These are phyloP conservation scores for Gerris buenoi DNA, from an alignment of 1,140 invertebrate species.

Conservation along the genomic window DNA sequence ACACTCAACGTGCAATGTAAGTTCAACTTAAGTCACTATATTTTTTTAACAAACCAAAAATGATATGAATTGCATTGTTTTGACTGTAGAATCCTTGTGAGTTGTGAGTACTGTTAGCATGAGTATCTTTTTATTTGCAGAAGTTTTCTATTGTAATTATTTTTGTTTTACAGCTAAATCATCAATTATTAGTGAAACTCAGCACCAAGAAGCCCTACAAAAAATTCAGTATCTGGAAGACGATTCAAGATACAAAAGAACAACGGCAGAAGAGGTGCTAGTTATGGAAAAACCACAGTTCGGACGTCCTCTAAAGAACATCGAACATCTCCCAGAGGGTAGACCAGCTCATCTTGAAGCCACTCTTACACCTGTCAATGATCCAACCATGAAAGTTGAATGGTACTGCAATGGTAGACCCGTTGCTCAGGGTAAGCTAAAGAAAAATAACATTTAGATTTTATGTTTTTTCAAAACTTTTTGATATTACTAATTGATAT, in stretches of 20 bases:
- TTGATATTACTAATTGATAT: slow-evolving; percentile 6
- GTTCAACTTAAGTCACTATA: slow-evolving; percentile 26
- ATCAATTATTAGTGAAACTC: slow-evolving; percentile 80
- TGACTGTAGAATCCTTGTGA: too few relatives aligned
- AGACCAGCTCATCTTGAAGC: slow-evolving; percentile 86
- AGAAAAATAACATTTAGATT: too few relatives aligned
- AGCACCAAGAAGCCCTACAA: slow-evolving; percentile 82
- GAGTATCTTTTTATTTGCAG: too few relatives aligned
- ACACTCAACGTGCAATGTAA: slow-evolving; percentile 67
- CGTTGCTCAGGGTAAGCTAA: slow-evolving; percentile 56
- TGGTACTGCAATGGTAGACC: slow-evolving; percentile 88
- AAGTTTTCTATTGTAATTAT: too few relatives aligned
- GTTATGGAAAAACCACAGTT: slow-evolving; percentile 74
- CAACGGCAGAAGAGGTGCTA: slow-evolving; percentile 51
- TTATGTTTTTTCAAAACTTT: slow-evolving; percentile 2
- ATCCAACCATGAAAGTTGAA: slow-evolving; percentile 87
- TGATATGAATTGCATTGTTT: too few relatives aligned
- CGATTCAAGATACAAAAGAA: slow-evolving; percentile 57
- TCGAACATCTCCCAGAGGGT: slow-evolving; percentile 70
- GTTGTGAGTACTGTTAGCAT: too few relatives aligned
- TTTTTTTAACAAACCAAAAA: too few relatives aligned
- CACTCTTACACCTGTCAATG: slow-evolving; percentile 83
- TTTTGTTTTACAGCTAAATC: slow-evolving; percentile 49
- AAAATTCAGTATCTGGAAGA: slow-evolving; percentile 87
- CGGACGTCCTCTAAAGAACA: slow-evolving; percentile 69